Evolutionary conservation across 2,797 vertebrate species (phyloP), one percentile per base, ranked within the genome.

Genomic region (Apodemus agrarius): DNA sequence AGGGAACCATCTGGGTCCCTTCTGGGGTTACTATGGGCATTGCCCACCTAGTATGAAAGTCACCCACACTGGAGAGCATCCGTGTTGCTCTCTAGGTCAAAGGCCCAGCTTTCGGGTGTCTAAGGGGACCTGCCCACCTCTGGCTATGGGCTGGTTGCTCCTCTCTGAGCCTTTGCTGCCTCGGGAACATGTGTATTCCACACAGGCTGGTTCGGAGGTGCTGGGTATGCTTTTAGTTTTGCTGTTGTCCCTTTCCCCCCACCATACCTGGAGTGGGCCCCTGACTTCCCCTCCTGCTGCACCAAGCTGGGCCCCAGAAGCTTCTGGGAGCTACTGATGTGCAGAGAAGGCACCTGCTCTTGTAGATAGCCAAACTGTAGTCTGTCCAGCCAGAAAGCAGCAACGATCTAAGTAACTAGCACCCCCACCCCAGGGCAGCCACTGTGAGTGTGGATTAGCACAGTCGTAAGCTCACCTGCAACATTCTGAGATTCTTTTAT

Each of bases 161-260:
- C 12, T 17, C 69, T n/a, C 40, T 2, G 34, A 61, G 34, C 11
- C 1, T 52, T n/a, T 37, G 21, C 17, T 6, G n/a, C 46, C 8
- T 26, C 4, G 1, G 34, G 0, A 13, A 10, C 3, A 0, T 7
- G 2, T 3, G 8, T 14, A 0, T 10, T 14, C 3, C 13, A 4
- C 43, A 12, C 43, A 31, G 1, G 34, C 1, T 0, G 0, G 6
- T 3, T 0, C 1, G 22, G 21, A 13, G 1, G 54, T 16, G 3
- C 0, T 65, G 3, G 4, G 4, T 65, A 22, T 52, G 79, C 17
- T 37, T 16, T n/a, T 7, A n/a, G 6, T 13, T 86, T 61, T 65
- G 31, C 19, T n/a, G 65, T n/a, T 69, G 13, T 31, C 57, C 40
- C 1, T 0, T 34, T 14, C n/a, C n/a, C 34, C 69, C n/a, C n/a